These are phyloP conservation scores for Bujurquina vittata DNA, from an alignment of 2,113 vertebrate genomes.

Conservation along the genomic window DNA sequence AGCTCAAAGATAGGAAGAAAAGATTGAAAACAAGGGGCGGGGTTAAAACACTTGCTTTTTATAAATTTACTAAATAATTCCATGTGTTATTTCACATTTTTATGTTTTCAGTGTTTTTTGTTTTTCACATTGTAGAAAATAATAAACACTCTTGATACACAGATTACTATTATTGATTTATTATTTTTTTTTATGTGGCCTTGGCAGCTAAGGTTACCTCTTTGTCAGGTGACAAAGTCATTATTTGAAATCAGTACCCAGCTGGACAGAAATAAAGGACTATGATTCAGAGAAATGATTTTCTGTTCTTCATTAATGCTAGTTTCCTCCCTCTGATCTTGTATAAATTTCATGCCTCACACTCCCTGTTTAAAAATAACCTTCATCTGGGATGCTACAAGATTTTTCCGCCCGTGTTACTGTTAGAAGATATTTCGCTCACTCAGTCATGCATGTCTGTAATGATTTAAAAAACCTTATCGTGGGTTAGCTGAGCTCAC, in stretches of 20 bases:
- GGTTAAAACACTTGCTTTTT: background rate
- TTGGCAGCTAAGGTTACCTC: background rate
- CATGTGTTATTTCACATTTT: background rate
- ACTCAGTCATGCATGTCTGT: conserved; percentile 60
- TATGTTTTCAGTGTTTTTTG: too few species aligned
- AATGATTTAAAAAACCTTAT: conserved; percentile 58
- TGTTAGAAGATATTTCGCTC: conserved; percentile 43
- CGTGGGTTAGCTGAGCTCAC: conserved; percentile 33
- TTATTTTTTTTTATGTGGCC: too few species aligned
- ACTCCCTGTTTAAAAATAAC: conserved; percentile 46
- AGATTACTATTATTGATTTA: too few species aligned
- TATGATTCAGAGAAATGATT: background rate
- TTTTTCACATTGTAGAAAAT: too few species aligned
- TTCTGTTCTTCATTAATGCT: conserved; percentile 3
- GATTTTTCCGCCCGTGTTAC: background rate
- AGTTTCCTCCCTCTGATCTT: background rate
- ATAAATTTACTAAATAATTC: rapidly evolving
- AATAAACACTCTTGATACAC: too few species aligned
- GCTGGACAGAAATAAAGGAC: background rate
- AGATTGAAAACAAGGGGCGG: too few species aligned
- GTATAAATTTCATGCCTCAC: background rate
- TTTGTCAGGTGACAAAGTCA: background rate
- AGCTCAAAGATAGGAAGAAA: too few species aligned
- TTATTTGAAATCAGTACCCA: background rate
- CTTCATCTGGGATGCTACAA: conserved; percentile 4